phyloP scores from a whole-genome alignment of 1,140 invertebrate species.

The Sycophila sp. region DNA sequence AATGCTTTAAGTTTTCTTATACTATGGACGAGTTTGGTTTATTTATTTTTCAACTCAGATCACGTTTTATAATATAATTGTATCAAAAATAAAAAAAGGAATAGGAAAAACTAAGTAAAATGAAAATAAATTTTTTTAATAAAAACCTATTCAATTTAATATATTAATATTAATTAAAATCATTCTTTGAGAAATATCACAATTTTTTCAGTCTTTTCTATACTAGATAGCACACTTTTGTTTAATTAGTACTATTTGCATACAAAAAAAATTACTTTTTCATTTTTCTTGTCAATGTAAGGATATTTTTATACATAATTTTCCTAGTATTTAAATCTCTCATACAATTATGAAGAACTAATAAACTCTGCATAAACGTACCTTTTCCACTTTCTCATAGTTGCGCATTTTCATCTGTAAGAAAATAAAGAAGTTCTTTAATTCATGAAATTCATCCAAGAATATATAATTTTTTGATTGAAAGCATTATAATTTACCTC shows the following conservation, averaged over 20 bases:
- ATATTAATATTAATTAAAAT: background rate
- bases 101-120: constrained; percentile 26
- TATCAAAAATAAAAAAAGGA: constrained; percentile 9
- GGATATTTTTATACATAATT: constrained; percentile 43
- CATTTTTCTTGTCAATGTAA: constrained; percentile 32
- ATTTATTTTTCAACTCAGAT: constrained; percentile 17
- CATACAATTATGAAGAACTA: constrained; percentile 45
- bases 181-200: background rate
- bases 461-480: no score
- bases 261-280: constrained; percentile 20
- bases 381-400: constrained; percentile 98
- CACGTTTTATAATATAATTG: constrained; percentile 18
- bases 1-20: constrained; percentile 20
- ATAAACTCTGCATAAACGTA: constrained; percentile 69
- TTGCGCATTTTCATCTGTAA: constrained; percentile 93
- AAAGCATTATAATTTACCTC: constrained; percentile 76
- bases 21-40: background rate
- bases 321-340: constrained; percentile 33
- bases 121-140: constrained; percentile 19
- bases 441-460: no score
- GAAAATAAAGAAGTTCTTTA: constrained; percentile 41
- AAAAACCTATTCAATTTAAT: background rate
- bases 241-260: background rate
- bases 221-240: constrained; percentile 2
- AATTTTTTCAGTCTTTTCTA: background rate